phyloP scores from a whole-genome alignment of 2,113 vertebrate species.

The Scortum barcoo region DNA sequence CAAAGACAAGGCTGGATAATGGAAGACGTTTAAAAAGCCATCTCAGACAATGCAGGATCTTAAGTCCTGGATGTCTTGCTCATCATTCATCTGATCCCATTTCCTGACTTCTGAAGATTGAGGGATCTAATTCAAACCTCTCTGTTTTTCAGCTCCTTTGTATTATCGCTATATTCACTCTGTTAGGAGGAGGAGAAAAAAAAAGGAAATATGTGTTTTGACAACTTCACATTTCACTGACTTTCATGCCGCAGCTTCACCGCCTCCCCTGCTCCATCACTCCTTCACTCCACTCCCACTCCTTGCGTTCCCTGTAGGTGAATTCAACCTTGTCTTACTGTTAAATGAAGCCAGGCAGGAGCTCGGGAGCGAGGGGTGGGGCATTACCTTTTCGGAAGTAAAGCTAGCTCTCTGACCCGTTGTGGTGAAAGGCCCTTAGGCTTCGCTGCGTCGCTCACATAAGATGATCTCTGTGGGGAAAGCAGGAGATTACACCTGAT shows the following conservation, averaged over 20 bases:
- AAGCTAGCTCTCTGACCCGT: constrained; percentile 65
- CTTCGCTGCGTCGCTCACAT: constrained; percentile 38
- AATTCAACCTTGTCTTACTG: constrained; percentile 54
- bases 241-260: constrained; percentile 38
- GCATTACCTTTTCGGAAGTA: constrained; percentile 62
- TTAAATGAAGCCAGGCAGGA: constrained; percentile 51
- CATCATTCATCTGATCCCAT: constrained; percentile 72
- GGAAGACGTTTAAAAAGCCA: constrained; percentile 69
- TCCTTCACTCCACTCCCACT: constrained; percentile 27
- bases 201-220: constrained; percentile 76
- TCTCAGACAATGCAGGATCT: constrained; percentile 72
- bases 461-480: constrained; percentile 56
- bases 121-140: constrained; percentile 70
- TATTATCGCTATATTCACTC: constrained; percentile 41
- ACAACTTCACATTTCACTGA: constrained; percentile 76
- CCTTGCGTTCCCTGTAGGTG: constrained; percentile 48
- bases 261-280: constrained; percentile 32
- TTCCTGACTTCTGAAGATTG: constrained; percentile 75
- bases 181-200: constrained; percentile 30
- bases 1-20: constrained; percentile 75
- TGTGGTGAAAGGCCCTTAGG: constrained; percentile 49
- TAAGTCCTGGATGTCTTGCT: constrained; percentile 66
- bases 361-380: constrained; percentile 18
- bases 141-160: constrained; percentile 66
- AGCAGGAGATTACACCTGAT: constrained; percentile 68